A percentile compares a stretch with the other conserved stretches of the same genome.
phyloP scores from a whole-genome alignment of 2,113 vertebrate genomes.

The Globicephala melas region DNA sequence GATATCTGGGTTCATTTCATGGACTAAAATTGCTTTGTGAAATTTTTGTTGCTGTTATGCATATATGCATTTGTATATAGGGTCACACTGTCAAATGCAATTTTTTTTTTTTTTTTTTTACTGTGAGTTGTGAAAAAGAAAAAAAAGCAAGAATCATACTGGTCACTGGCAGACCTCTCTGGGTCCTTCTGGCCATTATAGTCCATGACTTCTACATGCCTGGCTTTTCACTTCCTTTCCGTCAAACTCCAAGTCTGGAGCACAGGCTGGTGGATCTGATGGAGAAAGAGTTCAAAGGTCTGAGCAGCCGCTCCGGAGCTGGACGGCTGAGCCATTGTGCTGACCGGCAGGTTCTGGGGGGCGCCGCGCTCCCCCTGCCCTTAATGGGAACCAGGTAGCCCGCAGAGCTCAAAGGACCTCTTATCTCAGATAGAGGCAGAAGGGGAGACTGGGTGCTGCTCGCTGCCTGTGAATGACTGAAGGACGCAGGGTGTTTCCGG shows the following conservation, averaged over 20 bases:
- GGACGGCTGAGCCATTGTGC: fast-evolving
- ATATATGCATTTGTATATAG: not conserved
- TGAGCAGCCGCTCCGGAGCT: too few relatives aligned
- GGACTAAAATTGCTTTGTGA: not conserved
- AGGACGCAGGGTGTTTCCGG: not conserved
- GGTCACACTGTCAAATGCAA: not conserved
- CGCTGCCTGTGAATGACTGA: not conserved
- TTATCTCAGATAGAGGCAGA: too few relatives aligned
- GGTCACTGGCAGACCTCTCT: not conserved
- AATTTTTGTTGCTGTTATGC: not conserved
- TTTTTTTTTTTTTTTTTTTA: not conserved
- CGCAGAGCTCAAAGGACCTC: not conserved
- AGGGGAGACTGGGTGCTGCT: not conserved
- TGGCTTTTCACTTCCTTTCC: not conserved
- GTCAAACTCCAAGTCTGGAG: not conserved
- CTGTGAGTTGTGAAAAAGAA: not conserved
- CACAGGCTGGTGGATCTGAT: not conserved
- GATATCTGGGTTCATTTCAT: not conserved
- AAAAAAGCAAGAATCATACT: not conserved
- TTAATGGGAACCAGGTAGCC: not conserved
- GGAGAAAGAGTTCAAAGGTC: not conserved
- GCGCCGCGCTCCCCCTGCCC: fast-evolving
- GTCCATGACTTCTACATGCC: not conserved
- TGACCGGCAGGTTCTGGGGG: not conserved
- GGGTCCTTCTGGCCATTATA: not conserved